Evolutionary conservation across 92 coral and sea anemone species (phyloP).

Genomic region (Scolanthus callimorphus): DNA sequence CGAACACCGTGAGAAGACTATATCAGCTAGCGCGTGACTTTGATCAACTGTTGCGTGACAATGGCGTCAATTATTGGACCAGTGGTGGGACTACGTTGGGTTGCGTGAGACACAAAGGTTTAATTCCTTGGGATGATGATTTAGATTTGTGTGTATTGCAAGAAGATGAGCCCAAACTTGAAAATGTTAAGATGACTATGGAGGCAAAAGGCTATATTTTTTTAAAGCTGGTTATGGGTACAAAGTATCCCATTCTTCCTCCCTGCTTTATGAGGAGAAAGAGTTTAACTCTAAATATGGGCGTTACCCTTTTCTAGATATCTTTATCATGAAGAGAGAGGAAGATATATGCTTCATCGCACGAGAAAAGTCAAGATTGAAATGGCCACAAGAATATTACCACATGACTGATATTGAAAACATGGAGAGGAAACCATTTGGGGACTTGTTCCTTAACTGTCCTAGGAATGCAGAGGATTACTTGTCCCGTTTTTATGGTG

Average conservation of each 20-base stretch:
- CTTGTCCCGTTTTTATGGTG: slow-evolving; percentile 46
- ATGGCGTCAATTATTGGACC: slow-evolving; percentile 37
- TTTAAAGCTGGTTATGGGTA: background rate
- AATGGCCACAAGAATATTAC: slow-evolving; percentile 65
- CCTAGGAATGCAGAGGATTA: slow-evolving; percentile 61
- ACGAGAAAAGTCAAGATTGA: background rate
- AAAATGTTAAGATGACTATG: background rate
- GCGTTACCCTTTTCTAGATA: slow-evolving; percentile 68
- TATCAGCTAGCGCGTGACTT: background rate
- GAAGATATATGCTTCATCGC: slow-evolving; percentile 16
- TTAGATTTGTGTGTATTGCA: slow-evolving; percentile 51
- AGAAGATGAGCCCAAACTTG: slow-evolving; percentile 41
- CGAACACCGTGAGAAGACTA: background rate
- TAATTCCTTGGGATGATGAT: slow-evolving; percentile 79
- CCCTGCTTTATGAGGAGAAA: background rate
- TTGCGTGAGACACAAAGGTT: slow-evolving; percentile 57
- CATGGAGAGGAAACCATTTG: slow-evolving; percentile 42
- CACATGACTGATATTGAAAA: slow-evolving; percentile 38
- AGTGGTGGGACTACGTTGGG: slow-evolving; percentile 62
- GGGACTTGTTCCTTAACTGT: slow-evolving; percentile 60
- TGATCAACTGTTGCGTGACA: background rate
- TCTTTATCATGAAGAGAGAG: slow-evolving; percentile 54
- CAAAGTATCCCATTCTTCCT: background rate
- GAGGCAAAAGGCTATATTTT: background rate
- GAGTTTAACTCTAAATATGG: too few species aligned